Base-by-base conservation (phyloP, 2,113 vertebrate species). In the Malurus alboscapulatus region DNA sequence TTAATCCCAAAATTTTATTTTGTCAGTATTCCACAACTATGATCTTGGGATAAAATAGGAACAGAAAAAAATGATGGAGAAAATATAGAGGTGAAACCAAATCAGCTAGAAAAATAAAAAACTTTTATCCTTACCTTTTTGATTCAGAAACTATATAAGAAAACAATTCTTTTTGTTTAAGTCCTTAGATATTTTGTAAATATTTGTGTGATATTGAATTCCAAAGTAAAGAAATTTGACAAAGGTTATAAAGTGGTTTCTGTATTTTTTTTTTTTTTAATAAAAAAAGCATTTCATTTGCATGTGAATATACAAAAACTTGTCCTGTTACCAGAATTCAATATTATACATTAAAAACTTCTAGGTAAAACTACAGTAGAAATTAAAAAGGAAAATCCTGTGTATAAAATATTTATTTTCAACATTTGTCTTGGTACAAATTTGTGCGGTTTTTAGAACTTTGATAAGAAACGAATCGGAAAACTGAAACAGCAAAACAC, bases 371-470 rank as follows among this genome's bases (percentile, higher is more conserved):
- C 15, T n/a, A 4, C 1, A 57, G 13, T 18, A 55, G 25, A 90
- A 65, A 5, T 47, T 38, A 48, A 55, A 38, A 2, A 7, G 3
- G 0, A 14, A 68, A 74, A 61, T 11, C 17, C 6, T 32, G 9
- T 12, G 1, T 13, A 53, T 29, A 26, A 78, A 76, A 57, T 51
- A 55, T 67, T 4, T 36, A 12, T 62, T 94, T 48, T 24, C 16
- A 22, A 19, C 7, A 11, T 36, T 84, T 72, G 0, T 78, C 8
- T 53, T 38, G 36, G 6, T 42, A 57, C 36, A 90, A 63, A 29
- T 20, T 27, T 62, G 2, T 87, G 13, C 10, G 34, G 2, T 58
- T 84, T 65, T 27, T 17, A 82, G 25, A 78, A 40, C 5, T 45
- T 89, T 34, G 14, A 19, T 59, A 42, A 30, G 42, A 87, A 84